phyloP scores from a whole-genome alignment of 2,888 invertebrate genomes.

The Ernsta delagoae region DNA sequence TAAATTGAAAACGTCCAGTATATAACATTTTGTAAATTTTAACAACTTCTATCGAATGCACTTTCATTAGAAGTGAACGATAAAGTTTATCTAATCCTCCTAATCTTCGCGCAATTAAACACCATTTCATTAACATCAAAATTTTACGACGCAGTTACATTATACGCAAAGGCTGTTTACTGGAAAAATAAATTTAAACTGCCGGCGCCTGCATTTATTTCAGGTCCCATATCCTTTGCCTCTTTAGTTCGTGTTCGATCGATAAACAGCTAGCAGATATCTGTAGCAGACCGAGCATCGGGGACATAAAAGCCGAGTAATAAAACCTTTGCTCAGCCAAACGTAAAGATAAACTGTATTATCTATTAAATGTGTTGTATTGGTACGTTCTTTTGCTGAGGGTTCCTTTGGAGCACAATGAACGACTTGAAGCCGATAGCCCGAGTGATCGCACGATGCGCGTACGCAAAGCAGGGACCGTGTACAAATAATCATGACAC shows the following conservation, averaged over 20 bases:
- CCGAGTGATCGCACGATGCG: constrained; percentile 34
- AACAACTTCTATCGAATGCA: neutral
- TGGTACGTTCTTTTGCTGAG: constrained; percentile 41
- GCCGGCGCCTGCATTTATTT: constrained; percentile 18
- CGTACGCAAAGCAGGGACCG: constrained; percentile 26
- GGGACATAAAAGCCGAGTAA: constrained; percentile 41
- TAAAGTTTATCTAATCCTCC: neutral
- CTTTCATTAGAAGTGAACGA: neutral
- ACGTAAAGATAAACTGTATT: constrained; percentile 50
- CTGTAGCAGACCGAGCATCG: constrained; percentile 38
- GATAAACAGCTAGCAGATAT: constrained; percentile 38
- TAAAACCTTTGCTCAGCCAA: constrained; percentile 49
- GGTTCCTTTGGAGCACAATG: constrained; percentile 43
- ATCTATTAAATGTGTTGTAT: constrained; percentile 49
- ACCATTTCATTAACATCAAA: constrained; percentile 7
- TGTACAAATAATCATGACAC: constrained; percentile 30
- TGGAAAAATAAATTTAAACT: constrained; percentile 29
- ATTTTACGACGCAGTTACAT: neutral
- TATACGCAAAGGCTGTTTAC: constrained; percentile 3
- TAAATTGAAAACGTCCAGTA: no score
- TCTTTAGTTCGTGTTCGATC: constrained; percentile 35
- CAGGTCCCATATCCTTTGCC: constrained; percentile 10
- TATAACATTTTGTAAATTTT: no score
- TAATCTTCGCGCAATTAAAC: constrained; percentile 1
- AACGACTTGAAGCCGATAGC: constrained; percentile 41